Base-by-base conservation (phyloP, 2,797 vertebrate species). In the Trematomus bernacchii region DNA sequence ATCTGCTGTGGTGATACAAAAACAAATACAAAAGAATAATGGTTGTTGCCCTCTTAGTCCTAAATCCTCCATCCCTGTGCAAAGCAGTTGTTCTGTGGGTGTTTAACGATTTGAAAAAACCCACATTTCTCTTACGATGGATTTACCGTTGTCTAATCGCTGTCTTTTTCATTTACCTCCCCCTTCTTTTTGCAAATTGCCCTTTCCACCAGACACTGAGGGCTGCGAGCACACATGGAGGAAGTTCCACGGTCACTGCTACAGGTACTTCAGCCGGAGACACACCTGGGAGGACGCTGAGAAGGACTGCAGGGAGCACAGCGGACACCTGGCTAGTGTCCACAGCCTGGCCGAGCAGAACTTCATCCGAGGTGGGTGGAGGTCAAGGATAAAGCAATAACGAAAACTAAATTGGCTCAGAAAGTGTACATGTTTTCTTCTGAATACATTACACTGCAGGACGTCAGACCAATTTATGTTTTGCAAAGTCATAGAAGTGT, bases 191-290 rank as follows among this genome's bases (percentile, higher is more conserved):
- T 55, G 14, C 15, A 10, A 14, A 52, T n/a, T 63, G 15, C 16
- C 14, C 21, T 19, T 4, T 47, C 3, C 72, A 23, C 60, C 65
- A 98, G 97, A 98, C 93, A 98, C 97, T 0, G 96, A 98, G 87
- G 97, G 96, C 84, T 99, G 97, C 0, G 98, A 99, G 75, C 97
- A 96, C 67, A 96, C 94, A 19, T 99, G 98, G 98, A 96, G 96
- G 89, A 99, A 99, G 93, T 99, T 99, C 91, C 97, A 98, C 23
- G 98, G 98, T 12, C 97, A 98, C 91, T 99, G 98, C 88, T 99
- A 98, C 92, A 95, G 96, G 21, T 97, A 97, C 86, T 98, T 98
- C 47, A 89, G 96, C 9, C 97, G 96, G 73, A 94, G 98, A 51
- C 96, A 97, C 81, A 96, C 96, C 2, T 99, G 98, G 98, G 98